phyloP scores from a whole-genome alignment of 2,113 vertebrate species.

The Hiodon tergisus region DNA sequence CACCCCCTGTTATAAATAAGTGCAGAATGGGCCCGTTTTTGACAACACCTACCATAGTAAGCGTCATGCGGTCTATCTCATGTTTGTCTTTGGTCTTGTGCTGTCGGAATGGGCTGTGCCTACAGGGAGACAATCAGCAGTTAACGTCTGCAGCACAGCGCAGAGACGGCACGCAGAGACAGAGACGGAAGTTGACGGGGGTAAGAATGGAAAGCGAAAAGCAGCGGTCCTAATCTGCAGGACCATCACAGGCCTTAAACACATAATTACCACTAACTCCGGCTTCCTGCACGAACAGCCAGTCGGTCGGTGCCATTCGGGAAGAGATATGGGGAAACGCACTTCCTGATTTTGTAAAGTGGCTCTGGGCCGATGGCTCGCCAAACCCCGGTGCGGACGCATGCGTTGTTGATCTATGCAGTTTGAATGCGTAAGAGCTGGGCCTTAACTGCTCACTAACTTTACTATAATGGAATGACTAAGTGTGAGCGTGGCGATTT shows the following conservation, averaged over 20 bases:
- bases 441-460: too few relatives aligned
- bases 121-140: conserved; percentile 36
- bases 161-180: conserved; percentile 3
- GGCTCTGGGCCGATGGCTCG: too few relatives aligned
- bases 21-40: not conserved
- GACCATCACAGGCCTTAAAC: not conserved
- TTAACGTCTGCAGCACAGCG: not conserved
- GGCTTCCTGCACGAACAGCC: not conserved
- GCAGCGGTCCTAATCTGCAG: not conserved
- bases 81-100: conserved; percentile 99
- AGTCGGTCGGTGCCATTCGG: not conserved
- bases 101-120: conserved; percentile 96
- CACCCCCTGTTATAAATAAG: not conserved
- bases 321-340: too few relatives aligned
- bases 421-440: too few relatives aligned
- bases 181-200: not conserved
- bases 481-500: not conserved
- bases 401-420: too few relatives aligned
- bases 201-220: too few relatives aligned
- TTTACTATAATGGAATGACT: not conserved
- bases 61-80: conserved; percentile 96
- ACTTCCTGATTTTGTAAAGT: too few relatives aligned
- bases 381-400: too few relatives aligned
- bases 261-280: too few relatives aligned
- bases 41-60: conserved; percentile 84